Percentiles rank a stretch among this genome's conserved stretches.
phyloP scores from a whole-genome alignment of 1,140 invertebrate genomes.

The Drosophila punjabiensis region DNA sequence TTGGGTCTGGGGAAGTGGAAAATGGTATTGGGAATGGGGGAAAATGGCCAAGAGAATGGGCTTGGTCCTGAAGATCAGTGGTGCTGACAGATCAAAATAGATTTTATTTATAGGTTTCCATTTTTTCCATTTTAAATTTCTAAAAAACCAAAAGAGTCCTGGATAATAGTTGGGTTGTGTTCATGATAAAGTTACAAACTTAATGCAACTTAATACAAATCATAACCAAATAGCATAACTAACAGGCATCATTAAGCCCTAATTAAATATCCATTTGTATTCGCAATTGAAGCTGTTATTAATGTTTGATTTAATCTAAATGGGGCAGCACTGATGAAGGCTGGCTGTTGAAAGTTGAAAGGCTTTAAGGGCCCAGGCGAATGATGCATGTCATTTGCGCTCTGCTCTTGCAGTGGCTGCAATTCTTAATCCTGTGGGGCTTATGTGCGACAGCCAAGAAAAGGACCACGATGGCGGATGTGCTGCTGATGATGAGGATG shows the following conservation, averaged over 20 bases:
- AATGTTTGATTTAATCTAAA: constrained; percentile 4
- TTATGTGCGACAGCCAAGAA: constrained; percentile 56
- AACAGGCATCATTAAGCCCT: too few species aligned
- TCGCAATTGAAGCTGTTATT: not conserved
- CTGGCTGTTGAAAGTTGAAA: constrained; percentile 9
- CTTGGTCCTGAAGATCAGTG: constrained; percentile 4
- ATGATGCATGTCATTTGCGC: constrained; percentile 27
- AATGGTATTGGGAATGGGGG: constrained; percentile 8
- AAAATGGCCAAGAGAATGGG: constrained; percentile 4
- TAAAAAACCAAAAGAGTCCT: not conserved
- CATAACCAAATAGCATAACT: not conserved
- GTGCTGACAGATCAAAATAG: not conserved
- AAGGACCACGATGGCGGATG: constrained; percentile 30
- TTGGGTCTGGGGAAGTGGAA: constrained; percentile 8
- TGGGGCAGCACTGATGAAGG: constrained; percentile 11
- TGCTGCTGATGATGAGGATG: constrained; percentile 32
- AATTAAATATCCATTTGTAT: not conserved
- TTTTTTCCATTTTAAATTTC: not conserved
- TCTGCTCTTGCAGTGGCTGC: constrained; percentile 40
- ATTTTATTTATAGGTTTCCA: too few species aligned
- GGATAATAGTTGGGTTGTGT: too few species aligned
- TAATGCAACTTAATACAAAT: not conserved
- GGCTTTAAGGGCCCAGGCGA: constrained; percentile 53
- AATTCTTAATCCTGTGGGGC: constrained; percentile 62
- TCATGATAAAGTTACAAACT: not conserved